Percentiles rank a stretch among this genome's conserved stretches.
Evolutionary conservation across 92 coral and sea anemone genomes (phyloP).

Genomic region (Umimayanthus kanabou): DNA sequence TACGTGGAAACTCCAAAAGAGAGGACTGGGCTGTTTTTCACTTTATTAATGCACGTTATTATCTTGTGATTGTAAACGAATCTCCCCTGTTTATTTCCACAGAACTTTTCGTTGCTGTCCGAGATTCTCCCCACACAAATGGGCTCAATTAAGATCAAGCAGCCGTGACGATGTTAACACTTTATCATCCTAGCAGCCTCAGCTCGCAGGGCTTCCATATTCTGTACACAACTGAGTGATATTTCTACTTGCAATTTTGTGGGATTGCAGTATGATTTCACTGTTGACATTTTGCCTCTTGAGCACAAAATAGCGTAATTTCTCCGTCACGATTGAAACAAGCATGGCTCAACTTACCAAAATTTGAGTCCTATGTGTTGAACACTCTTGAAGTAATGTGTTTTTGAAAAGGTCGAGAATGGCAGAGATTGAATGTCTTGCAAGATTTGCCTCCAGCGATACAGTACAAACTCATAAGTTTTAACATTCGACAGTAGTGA

Average conservation of each 20-base stretch:
- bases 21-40: neutral
- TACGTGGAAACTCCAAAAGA: neutral
- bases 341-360: no score
- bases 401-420: no score
- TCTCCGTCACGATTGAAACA: no score
- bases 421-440: no score
- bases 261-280: no score
- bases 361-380: no score
- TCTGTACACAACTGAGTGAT: neutral
- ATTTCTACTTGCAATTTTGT: neutral
- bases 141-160: constrained; percentile 77
- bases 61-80: neutral
- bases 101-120: constrained; percentile 86
- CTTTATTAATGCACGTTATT: neutral
- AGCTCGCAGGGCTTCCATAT: neutral
- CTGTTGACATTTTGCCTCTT: no score
- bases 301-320: no score
- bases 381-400: no score
- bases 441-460: no score
- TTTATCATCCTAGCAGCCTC: neutral
- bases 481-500: no score
- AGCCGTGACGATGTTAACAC: constrained; percentile 42
- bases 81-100: constrained; percentile 17
- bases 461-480: no score
- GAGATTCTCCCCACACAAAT: constrained; percentile 88